A percentile compares a stretch with the other conserved stretches of the same genome.
Conservation (phyloP, 1,140 invertebrate species). For the Brachionus calyciflorus region DNA sequence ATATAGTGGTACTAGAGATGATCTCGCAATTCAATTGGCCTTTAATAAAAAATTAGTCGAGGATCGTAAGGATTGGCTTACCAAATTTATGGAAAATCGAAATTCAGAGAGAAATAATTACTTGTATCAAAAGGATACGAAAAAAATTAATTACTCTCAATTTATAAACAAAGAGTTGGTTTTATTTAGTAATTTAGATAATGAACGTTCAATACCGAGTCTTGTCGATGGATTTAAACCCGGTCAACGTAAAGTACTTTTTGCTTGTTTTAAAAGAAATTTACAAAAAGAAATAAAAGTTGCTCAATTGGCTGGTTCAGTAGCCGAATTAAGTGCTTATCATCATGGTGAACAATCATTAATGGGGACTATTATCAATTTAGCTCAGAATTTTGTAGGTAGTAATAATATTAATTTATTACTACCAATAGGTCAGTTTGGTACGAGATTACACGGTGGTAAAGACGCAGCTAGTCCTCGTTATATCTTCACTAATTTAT, state of each 20-base stretch:
- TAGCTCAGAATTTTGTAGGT: slow-evolving; percentile 97
- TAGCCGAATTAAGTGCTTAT: slow-evolving; percentile 94
- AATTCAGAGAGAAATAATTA: slow-evolving; percentile 74
- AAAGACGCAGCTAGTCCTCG: slow-evolving; percentile 95
- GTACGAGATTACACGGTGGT: slow-evolving; percentile 77
- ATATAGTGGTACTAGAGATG: slow-evolving; percentile 80
- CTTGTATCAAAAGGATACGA: slow-evolving; percentile 88
- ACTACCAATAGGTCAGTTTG: slow-evolving; percentile 93
- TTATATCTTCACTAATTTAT: slow-evolving; percentile 93
- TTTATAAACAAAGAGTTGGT: slow-evolving; percentile 97
- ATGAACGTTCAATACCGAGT: slow-evolving; percentile 89
- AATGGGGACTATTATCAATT: slow-evolving; percentile 90
- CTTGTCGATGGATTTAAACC: slow-evolving; percentile 92
- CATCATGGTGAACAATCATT: slow-evolving; percentile 95
- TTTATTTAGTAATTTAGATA: slow-evolving; percentile 93
- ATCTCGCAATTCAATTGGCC: slow-evolving; percentile 88
- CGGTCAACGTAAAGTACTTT: slow-evolving; percentile 89
- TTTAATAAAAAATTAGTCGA: slow-evolving; percentile 95
- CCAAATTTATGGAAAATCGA: slow-evolving; percentile 90
- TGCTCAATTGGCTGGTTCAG: slow-evolving; percentile 91
- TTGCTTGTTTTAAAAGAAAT: slow-evolving; percentile 93
- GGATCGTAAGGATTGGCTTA: slow-evolving; percentile 93
- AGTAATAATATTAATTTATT: slow-evolving; percentile 97
- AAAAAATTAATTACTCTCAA: slow-evolving; percentile 78
- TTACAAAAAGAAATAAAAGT: slow-evolving; percentile 96